Base-by-base conservation (phyloP, 2,888 invertebrate species). In the Epinotia nisella region DNA sequence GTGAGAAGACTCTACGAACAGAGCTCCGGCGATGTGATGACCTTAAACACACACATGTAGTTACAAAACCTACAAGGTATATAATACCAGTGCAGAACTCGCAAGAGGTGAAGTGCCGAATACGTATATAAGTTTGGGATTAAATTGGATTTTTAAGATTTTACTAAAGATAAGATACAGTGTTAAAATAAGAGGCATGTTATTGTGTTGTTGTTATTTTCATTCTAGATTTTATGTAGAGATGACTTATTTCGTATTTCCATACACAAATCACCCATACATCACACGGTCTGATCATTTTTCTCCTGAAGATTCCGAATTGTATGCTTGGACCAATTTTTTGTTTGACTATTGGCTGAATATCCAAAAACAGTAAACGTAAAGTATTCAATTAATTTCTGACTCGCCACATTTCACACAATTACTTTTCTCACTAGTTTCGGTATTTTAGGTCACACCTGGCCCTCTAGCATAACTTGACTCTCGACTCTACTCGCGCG, bases 1-100 rank as follows among this genome's bases (percentile, higher is more conserved):
- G 90, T 91, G 11, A 82, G 88, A 17, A 81, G 88, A 1, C 83
- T 93, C n/a, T 92, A 92, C 79, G 91, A 88, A n/a, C 87, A 90
- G 74, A 88, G 88, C 62, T 75, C 86, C 2, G 90, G 89, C 0
- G 90, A 93, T 17, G 62, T 76, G 19, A 79, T 92, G 35, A 80
- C 87, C 0, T 72, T 92, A 49, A 88, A 89, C 78, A 89, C 89
- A 0, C 92, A 93, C 79, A 91, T 93, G 58, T 92, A 89, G 78
- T 64, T 49, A 10, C 24, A 51, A 49, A 49, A 51, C 35, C 9
- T 56, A 65, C 21, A 39, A 71, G 66, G 76, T 76, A 76, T 74
- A 49, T 74, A 74, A 71, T 76, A 72, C 74, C 74, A 66, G 71
- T 62, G 74, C 64, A 68, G 71, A 71, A 60, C 66, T 74, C 70